Base-by-base conservation (phyloP, 2,888 invertebrate species). In the Apamea crenata region DNA sequence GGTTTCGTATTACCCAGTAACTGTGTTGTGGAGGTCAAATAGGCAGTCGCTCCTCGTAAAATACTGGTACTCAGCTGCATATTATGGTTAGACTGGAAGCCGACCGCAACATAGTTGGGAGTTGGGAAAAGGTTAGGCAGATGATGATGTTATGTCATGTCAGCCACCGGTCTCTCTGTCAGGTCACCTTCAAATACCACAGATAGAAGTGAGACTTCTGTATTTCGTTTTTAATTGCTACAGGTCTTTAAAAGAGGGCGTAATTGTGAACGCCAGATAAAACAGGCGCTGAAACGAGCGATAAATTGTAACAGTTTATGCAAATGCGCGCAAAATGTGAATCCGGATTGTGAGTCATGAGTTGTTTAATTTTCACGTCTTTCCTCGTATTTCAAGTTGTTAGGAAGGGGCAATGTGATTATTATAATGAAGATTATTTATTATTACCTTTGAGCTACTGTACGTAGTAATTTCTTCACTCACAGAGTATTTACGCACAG, bases 231-330 rank as follows among this genome's bases (percentile, higher is more conserved):
- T 14, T 29, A 8, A 32, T 21, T 69, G 8, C 1, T 21, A 69
- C 8, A 25, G 25, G 50, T 69, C 32, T 73, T 59, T 65, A 47
- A 73, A 80, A 66, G 73, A 47, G 44, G 44, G 36, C 69, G 68
- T 65, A 70, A 81, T 81, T 50, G 7, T 65, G 18, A 69, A 73
- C 8, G 25, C 29, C 16, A 44, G 76, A 69, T 50, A 82, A 76
- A 61, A 66, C 29, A 18, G 25, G 50, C 59, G n/a, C 12, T 44
- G n/a, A 40, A 79, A 71, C 50, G 70, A 53, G 72, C 65, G 2
- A 82, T 73, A 76, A 80, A 69, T 69, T 77, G 72, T 69, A 70
- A 53, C 69, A 66, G 61, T 80, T 75, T 80, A 80, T 69, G 81
- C 56, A 80, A 80, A 75, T 75, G 65, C 61, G 56, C 71, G 25